Base-by-base conservation (phyloP, 23 tunicate genomes). In the Oikopleura vanhoeffeni region DNA sequence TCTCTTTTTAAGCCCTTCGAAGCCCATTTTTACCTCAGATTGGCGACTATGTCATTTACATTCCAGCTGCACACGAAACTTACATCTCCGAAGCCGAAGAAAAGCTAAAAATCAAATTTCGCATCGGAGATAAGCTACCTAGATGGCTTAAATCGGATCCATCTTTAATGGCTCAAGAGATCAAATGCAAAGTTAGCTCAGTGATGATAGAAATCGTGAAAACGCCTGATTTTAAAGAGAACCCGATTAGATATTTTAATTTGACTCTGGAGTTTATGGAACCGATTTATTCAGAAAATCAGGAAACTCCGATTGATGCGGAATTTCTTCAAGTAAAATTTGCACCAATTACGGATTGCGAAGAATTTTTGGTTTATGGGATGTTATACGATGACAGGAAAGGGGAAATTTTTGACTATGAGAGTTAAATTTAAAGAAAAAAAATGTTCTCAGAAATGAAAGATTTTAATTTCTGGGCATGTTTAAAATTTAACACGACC, bases 21-120 rank as follows among this genome's bases (percentile, higher is more conserved):
- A 13, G 38, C 34, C 79, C 79, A 30, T 71, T 71, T 71, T 2
- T 71, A 71, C 79, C 79, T 71, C 79, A 71, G 32, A 30, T 71
- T 2, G 79, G 79, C 79, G 79, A 71, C 79, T 13, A 71, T 18
- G 79, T 71, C 35, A 2, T 13, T 30, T 71, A 71, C 79, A 71
- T 71, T 71, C 79, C 79, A 24, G 34, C 34, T 4, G 79, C 79
- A 24, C 79, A 71, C 32, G 34, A 28, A 71, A 33, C 27, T 2
- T 71, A 13, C 32, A 38, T 71, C 34, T 18, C 27, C 2, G 79
- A 71, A 71, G 34, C 32, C 38, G 79, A 71, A 71, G 2, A 28
- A 13, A 18, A 71, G 35, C 2, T 13, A 30, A 71, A 13, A 13
- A 24, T 30, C 38, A 13, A 18, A 13, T 30, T 71, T 24, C 79